Percentiles rank a stretch among this genome's conserved stretches.
Conservation (phyloP, 2,888 invertebrate species). For the Mythimna lalbum region DNA sequence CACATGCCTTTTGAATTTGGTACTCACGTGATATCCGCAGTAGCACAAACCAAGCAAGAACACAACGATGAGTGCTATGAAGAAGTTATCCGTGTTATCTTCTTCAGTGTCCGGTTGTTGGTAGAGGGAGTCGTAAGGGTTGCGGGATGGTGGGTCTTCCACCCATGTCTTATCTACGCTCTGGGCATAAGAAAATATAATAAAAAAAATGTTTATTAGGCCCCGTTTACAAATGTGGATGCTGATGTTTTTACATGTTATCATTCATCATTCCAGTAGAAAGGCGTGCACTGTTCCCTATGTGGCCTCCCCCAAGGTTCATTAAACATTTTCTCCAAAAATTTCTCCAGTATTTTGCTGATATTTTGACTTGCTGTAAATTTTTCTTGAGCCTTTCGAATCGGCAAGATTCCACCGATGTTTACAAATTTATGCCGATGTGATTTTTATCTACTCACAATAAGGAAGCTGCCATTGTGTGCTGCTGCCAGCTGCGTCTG, state of each 20-base stretch:
- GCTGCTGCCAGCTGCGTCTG: conserved; percentile 82
- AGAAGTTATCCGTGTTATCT: conserved; percentile 95
- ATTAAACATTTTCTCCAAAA: no score
- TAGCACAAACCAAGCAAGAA: conserved; percentile 92
- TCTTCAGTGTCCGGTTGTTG: conserved; percentile 94
- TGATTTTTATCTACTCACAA: conserved; percentile 81
- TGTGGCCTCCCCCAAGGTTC: no score
- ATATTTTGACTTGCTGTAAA: no score
- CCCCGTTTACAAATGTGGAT: no score
- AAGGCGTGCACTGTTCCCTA: no score
- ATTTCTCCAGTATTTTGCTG: no score
- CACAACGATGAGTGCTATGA: conserved; percentile 94
- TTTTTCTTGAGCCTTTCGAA: no score
- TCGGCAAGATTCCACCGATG: no score
- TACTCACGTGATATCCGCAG: conserved; percentile 92
- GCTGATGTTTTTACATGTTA: no score
- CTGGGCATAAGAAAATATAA: conserved; percentile 79
- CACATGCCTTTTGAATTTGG: background rate
- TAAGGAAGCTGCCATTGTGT: conserved; percentile 86
- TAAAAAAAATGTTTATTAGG: no score
- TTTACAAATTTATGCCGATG: no score
- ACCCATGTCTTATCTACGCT: conserved; percentile 95
- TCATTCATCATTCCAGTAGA: no score
- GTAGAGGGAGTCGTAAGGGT: conserved; percentile 94
- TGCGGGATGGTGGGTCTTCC: conserved; percentile 95